Evolutionary conservation across 2,888 invertebrate species (phyloP), one percentile per base, ranked within the genome.

Genomic region (Pseudoips prasinana): DNA sequence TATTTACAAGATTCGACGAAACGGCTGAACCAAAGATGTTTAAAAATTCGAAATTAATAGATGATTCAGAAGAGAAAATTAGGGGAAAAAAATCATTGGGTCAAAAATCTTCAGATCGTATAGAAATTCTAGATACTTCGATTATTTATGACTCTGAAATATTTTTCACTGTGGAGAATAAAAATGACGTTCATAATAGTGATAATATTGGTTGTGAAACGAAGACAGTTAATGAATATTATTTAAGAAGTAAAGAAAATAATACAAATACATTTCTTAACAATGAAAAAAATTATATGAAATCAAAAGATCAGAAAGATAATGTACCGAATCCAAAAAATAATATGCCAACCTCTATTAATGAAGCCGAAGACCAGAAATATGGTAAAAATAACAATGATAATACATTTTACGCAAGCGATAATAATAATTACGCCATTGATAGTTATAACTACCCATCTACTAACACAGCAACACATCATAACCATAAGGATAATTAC

Each of bases 11-110:
- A 7, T 1, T 10, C 7, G 0, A 22, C 5, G 11, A 33, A 40
- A 29, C 20, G n/a, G 5, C 26, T 30, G 58, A 29, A 8, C 60
- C 50, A 0, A 58, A 56, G 54, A 37, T 64, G 1, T 22, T 58
- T 8, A 55, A 51, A 28, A 59, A 62, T 2, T n/a, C 47, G 0
- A 37, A 46, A 25, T 0, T 33, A 0, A 54, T 63, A 14, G 40
- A 58, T 4, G 35, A 46, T 17, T 64, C 48, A n/a, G 58, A 70
- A 36, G 43, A 58, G 0, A 60, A 44, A 40, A 19, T 45, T 0
- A 18, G 44, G 28, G 26, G 7, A 0, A 30, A 11, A 33, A 31
- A 39, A 5, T 29, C 43, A 26, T 20, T 54, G 7, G 39, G 50
- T 23, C 22, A 46, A 10, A 36, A 52, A 4, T 3, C 33, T 1